Evolutionary conservation across 2,797 vertebrate genomes (phyloP).

Genomic region (Rhadinocentrus ornatus): DNA sequence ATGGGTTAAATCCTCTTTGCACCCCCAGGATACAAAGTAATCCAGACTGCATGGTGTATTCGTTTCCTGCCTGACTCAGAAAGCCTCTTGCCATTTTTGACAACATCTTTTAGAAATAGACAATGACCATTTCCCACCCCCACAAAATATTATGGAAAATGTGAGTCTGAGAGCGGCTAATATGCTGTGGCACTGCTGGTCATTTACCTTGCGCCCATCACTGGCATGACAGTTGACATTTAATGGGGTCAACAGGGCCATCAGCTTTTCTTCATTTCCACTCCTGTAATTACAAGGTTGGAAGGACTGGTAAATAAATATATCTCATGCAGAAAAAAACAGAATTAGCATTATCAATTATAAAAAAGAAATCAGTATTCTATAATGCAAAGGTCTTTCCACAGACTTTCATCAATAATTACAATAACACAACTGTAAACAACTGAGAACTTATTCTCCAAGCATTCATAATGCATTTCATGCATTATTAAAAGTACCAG

Average conservation of each 20-base stretch:
- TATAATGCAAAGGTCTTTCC: too few species aligned
- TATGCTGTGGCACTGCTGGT: not conserved
- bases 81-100: not conserved
- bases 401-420: too few species aligned
- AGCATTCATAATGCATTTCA: not conserved
- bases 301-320: slow-evolving; percentile 12
- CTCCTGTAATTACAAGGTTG: slow-evolving; percentile 81
- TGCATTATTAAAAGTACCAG: not conserved
- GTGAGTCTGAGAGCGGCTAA: slow-evolving; percentile 1
- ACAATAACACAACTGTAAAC: too few species aligned
- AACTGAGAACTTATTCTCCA: not conserved
- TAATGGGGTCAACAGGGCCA: slow-evolving; percentile 97
- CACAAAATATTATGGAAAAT: slow-evolving; percentile 7
- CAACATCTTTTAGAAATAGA: not conserved
- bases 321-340: not conserved
- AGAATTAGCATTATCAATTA: not conserved
- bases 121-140: not conserved
- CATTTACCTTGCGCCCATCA: slow-evolving; percentile 95
- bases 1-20: slow-evolving; percentile 25
- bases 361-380: not conserved
- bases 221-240: slow-evolving; percentile 99
- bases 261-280: slow-evolving; percentile 99
- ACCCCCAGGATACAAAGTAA: slow-evolving; percentile 24
- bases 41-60: slow-evolving; percentile 12
- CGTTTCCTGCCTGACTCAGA: slow-evolving; percentile 7